Conservation (phyloP, 2,888 invertebrate genomes). For the Brachyptera putata region DNA sequence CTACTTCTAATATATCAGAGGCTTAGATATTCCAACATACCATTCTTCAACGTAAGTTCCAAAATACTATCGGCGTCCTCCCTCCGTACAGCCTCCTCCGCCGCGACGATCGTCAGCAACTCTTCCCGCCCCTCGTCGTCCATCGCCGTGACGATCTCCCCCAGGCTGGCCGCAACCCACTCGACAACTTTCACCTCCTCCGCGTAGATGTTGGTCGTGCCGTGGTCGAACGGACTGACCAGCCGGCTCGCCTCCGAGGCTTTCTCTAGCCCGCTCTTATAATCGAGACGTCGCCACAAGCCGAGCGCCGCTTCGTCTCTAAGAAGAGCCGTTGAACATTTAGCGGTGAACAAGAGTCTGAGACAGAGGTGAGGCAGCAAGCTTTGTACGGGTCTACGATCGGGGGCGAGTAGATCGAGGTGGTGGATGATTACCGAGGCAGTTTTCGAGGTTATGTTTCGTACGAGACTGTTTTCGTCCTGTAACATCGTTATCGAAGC, state of each 20-base stretch:
- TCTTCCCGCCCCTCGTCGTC: no score
- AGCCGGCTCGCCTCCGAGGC: neutral
- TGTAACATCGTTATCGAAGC: slow-evolving; percentile 49
- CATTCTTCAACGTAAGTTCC: neutral
- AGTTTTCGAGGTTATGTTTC: slow-evolving; percentile 44
- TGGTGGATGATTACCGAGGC: neutral
- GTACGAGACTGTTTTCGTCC: slow-evolving; percentile 53
- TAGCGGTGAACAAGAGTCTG: neutral
- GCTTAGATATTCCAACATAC: neutral
- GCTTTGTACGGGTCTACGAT: no score
- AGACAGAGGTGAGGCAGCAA: slow-evolving; percentile 1
- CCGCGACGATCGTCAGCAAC: neutral
- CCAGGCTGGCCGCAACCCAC: neutral
- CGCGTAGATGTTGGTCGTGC: slow-evolving; percentile 26
- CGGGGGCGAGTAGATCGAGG: no score
- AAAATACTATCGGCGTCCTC: neutral
- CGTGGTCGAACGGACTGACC: slow-evolving; percentile 27
- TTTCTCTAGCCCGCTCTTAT: neutral
- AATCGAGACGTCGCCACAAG: slow-evolving; percentile 14
- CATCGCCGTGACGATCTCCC: no score
- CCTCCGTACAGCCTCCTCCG: neutral
- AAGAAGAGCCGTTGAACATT: neutral
- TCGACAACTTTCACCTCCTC: slow-evolving; percentile 22
- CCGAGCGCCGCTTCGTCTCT: neutral
- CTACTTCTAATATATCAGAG: neutral